Percentiles rank a stretch among this genome's conserved stretches.
Conservation (phyloP, 2,888 invertebrate genomes). For the Drosophila sordidula region DNA sequence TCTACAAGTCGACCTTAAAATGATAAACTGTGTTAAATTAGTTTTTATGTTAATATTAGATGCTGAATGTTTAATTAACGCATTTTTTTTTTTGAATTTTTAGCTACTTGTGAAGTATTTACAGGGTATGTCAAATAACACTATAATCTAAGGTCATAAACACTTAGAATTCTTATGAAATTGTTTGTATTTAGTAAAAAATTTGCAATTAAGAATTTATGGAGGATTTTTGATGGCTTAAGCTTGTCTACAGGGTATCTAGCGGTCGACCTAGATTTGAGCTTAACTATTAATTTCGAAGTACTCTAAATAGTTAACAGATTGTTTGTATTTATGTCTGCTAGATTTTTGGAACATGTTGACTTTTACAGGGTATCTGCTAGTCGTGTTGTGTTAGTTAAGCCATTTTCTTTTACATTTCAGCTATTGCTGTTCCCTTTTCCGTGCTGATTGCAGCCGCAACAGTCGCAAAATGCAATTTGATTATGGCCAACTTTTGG, state of each 20-base stretch:
- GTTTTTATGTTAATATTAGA: no score
- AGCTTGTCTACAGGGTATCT: conserved; percentile 1
- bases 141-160: no score
- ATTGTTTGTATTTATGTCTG: background rate
- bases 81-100: no score
- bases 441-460: conserved; percentile 67
- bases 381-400: background rate
- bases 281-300: background rate
- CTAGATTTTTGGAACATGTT: background rate
- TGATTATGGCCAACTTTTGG: conserved; percentile 69
- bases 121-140: no score
- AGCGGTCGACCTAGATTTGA: background rate
- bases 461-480: conserved; percentile 71
- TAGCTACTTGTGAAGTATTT: no score
- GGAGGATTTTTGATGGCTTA: no score
- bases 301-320: background rate
- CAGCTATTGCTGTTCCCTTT: background rate
- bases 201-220: no score
- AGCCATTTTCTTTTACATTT: background rate
- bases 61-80: no score
- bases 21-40: no score
- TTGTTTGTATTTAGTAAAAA: no score
- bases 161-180: no score
- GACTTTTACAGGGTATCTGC: background rate
- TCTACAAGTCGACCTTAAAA: no score